Conservation (phyloP, 1,140 invertebrate species). For the Capitella teleta region DNA sequence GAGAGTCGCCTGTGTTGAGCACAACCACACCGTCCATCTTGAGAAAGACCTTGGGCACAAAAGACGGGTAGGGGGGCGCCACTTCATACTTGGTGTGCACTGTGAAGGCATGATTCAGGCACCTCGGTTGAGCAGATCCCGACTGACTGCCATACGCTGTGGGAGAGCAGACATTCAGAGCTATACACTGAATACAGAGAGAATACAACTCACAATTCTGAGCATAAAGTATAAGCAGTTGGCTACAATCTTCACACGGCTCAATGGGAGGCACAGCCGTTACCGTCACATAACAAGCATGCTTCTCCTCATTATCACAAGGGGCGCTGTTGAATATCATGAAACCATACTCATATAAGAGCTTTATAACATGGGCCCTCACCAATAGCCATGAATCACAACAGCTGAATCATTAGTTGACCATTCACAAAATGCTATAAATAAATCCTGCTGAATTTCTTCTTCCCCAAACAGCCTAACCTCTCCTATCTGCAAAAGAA, state of each 20-base stretch:
- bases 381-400: conserved; percentile 58
- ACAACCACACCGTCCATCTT: conserved; percentile 55
- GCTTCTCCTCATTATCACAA: conserved; percentile 34
- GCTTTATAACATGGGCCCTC: too few relatives aligned
- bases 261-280: conserved; percentile 50
- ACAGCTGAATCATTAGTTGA: conserved; percentile 53
- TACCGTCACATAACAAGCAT: conserved; percentile 47
- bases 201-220: conserved; percentile 2
- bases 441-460: conserved; percentile 51
- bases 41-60: conserved; percentile 49
- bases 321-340: conserved; percentile 32
- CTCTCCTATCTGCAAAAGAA: conserved; percentile 41
- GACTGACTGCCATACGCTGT: too few relatives aligned
- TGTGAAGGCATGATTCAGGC: conserved; percentile 56
- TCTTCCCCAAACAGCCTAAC: conserved; percentile 57
- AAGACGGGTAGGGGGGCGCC: conserved; percentile 55
- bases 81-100: conserved; percentile 59
- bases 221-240: conserved; percentile 3
- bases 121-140: too few relatives aligned
- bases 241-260: conserved; percentile 46
- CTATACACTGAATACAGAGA: too few relatives aligned
- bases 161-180: too few relatives aligned
- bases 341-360: too few relatives aligned
- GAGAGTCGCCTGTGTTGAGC: conserved; percentile 60
- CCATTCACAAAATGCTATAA: conserved; percentile 59